phyloP scores from a whole-genome alignment of 2,797 vertebrate genomes.

The Periparus ater region DNA sequence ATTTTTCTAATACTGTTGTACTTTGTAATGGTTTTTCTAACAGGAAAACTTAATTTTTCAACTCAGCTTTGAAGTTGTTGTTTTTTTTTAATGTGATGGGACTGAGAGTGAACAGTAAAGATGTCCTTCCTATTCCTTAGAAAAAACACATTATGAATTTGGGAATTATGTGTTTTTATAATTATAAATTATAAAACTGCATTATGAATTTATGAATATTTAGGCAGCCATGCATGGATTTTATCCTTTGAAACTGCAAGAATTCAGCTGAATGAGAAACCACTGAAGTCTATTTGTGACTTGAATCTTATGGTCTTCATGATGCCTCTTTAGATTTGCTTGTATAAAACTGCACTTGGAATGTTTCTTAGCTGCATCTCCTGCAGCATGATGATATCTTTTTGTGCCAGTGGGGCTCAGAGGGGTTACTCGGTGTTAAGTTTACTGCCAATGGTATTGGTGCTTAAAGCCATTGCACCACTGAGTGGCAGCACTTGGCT shows the following conservation, averaged over 20 bases:
- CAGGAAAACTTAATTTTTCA: no score
- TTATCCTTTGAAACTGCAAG: neutral
- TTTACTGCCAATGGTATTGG: accelerated
- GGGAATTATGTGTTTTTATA: neutral
- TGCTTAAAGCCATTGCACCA: neutral
- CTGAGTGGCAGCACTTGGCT: neutral
- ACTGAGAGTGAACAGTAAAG: neutral
- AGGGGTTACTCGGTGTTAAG: neutral
- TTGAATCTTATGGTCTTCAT: neutral
- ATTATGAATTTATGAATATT: neutral
- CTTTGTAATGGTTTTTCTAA: no score
- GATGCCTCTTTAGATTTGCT: neutral
- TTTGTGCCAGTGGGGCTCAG: neutral
- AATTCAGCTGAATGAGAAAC: neutral
- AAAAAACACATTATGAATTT: neutral
- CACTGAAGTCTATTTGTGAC: neutral
- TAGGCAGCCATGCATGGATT: neutral
- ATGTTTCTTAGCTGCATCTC: neutral
- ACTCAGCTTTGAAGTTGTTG: neutral
- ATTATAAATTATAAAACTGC: no score
- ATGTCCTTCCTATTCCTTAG: neutral
- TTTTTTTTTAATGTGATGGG: neutral
- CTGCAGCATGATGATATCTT: neutral
- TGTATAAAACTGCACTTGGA: neutral
- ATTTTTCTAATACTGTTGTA: no score